phyloP scores from a whole-genome alignment of 2,797 vertebrate genomes.

The Siniperca scherzeri region DNA sequence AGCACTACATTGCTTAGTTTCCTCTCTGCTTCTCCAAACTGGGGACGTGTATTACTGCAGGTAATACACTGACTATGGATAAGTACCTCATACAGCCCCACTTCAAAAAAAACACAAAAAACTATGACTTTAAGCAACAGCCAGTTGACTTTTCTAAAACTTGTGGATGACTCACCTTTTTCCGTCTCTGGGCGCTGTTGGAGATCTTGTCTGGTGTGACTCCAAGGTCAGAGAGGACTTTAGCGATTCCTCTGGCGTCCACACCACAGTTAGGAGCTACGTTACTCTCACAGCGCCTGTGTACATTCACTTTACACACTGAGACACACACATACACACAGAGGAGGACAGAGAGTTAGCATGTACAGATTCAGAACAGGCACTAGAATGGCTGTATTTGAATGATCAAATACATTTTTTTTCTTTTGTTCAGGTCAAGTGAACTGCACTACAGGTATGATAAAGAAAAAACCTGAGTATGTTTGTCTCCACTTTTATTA shows the following conservation, averaged over 20 bases:
- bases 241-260: constrained; percentile 95
- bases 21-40: too few species aligned
- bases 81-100: too few species aligned
- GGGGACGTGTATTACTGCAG: too few species aligned
- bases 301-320: constrained; percentile 99
- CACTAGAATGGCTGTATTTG: not conserved
- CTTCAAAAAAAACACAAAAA: too few species aligned
- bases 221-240: constrained; percentile 95
- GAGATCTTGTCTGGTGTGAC: constrained; percentile 98
- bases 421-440: not conserved
- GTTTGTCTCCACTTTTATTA: not conserved
- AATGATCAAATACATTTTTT: not conserved
- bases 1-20: too few species aligned
- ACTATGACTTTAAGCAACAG: too few species aligned
- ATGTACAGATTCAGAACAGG: not conserved
- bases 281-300: constrained; percentile 96
- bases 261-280: constrained; percentile 97
- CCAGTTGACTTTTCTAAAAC: not conserved
- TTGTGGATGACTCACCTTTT: constrained; percentile 87
- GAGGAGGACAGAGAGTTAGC: not conserved
- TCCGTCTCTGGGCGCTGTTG: constrained; percentile 92
- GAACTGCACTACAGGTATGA: too few species aligned
- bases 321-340: constrained; percentile 48
- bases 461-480: not conserved
- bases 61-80: too few species aligned